Evolutionary conservation across 1,140 invertebrate species (phyloP).

Genomic region (Tetraneura akinire): DNA sequence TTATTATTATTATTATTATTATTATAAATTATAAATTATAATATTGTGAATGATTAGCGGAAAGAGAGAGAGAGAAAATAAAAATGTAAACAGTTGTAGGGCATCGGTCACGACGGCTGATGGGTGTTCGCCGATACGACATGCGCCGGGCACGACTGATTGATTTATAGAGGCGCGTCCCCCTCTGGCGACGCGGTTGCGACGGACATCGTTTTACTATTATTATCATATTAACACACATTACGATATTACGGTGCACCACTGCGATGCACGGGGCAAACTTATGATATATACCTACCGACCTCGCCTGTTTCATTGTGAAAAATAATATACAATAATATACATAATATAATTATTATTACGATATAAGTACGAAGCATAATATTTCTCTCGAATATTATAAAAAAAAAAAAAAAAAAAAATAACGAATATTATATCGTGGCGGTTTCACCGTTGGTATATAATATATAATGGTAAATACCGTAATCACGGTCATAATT

Average conservation of each 20-base stretch:
- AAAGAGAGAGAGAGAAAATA: neutral
- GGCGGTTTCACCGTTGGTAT: too few species aligned
- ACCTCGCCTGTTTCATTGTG: neutral
- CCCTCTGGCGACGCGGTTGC: slow-evolving; percentile 6
- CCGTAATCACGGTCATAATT: too few species aligned
- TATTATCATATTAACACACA: slow-evolving; percentile 41
- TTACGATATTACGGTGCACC: neutral
- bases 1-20: too few species aligned
- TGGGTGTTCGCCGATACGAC: slow-evolving; percentile 36
- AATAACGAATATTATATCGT: too few species aligned
- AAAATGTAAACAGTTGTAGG: slow-evolving; percentile 41
- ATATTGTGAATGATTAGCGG: slow-evolving; percentile 19
- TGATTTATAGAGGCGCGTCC: slow-evolving; percentile 45
- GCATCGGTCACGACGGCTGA: slow-evolving; percentile 46
- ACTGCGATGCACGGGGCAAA: neutral
- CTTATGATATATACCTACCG: neutral
- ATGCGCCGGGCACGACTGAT: slow-evolving; percentile 42
- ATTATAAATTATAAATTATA: too few species aligned
- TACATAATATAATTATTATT: too few species aligned
- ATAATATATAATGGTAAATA: too few species aligned
- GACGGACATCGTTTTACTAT: slow-evolving; percentile 19
- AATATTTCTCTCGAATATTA: too few species aligned
- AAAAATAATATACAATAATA: too few species aligned
- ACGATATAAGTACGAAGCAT: too few species aligned
- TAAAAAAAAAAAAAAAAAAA: too few species aligned